These are phyloP conservation scores for Montipora capitata DNA, from an alignment of 92 coral and sea anemone species.

Conservation along the genomic window DNA sequence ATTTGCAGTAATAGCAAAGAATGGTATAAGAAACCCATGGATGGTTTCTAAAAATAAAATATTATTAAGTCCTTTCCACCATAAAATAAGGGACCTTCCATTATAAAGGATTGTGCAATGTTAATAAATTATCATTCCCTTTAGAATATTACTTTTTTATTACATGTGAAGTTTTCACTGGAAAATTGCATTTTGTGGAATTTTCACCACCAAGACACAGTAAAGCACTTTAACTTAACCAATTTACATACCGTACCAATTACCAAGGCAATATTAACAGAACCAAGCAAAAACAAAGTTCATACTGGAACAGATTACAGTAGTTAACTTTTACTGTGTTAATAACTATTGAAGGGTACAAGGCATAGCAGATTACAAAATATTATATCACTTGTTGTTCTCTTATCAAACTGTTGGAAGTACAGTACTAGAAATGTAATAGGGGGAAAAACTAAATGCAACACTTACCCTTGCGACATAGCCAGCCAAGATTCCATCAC, in stretches of 20 bases:
- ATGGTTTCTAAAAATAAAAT: too few relatives aligned
- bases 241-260: not conserved
- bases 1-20: too few relatives aligned
- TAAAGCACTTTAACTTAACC: constrained; percentile 7
- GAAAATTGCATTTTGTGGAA: not conserved
- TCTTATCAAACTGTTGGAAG: too few relatives aligned
- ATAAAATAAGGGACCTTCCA: not conserved
- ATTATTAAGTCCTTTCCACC: not conserved
- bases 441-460: not conserved
- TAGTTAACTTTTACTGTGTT: too few relatives aligned
- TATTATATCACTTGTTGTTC: too few relatives aligned
- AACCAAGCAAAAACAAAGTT: not conserved
- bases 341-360: not conserved
- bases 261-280: not conserved
- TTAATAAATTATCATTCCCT: not conserved
- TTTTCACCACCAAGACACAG: constrained; percentile 19
- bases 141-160: not conserved
- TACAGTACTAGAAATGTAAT: too few relatives aligned
- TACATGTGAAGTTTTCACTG: not conserved
- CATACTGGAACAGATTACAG: not conserved
- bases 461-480: too few relatives aligned
- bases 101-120: not conserved
- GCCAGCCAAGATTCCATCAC: too few relatives aligned
- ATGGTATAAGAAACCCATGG: too few relatives aligned
- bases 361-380: not conserved